Evolutionary conservation across 2,888 invertebrate species (phyloP).

Genomic region (Caenorhabditis sp.): DNA sequence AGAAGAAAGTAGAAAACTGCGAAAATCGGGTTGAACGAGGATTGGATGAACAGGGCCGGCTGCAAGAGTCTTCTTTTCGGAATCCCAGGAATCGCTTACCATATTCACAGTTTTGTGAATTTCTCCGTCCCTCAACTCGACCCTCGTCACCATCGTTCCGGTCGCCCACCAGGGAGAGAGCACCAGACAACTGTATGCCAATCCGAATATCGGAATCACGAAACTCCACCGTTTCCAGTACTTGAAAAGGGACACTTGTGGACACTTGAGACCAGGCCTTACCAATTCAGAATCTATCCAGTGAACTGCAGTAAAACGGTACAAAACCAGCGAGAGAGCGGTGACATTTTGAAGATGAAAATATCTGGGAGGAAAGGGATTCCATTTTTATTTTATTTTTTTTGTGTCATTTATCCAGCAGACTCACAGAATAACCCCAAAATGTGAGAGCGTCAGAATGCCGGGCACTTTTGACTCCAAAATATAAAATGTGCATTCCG

Average conservation of each 20-base stretch:
- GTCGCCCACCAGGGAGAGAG: constrained; percentile 33
- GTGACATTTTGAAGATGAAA: constrained; percentile 52
- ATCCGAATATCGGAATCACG: constrained; percentile 14
- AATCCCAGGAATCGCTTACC: no score
- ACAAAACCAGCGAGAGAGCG: constrained; percentile 14
- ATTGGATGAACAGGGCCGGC: constrained; percentile 1
- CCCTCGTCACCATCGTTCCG: background rate
- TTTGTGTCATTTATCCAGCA: no score
- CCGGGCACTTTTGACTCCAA: background rate
- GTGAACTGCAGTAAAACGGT: constrained; percentile 18
- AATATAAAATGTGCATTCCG: background rate
- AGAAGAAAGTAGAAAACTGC: constrained; percentile 45
- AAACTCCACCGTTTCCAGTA: constrained; percentile 21
- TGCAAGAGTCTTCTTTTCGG: no score
- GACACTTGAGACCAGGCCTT: background rate
- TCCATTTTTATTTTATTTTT: no score
- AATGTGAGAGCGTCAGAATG: background rate
- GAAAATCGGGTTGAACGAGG: constrained; percentile 18
- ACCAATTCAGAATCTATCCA: constrained; percentile 27
- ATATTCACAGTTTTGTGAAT: background rate
- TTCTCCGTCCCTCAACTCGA: background rate
- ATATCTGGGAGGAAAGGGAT: constrained; percentile 19
- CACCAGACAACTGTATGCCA: background rate
- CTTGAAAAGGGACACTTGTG: constrained; percentile 2
- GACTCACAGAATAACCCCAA: background rate